These are phyloP conservation scores for Sphenodon punctatus DNA, from an alignment of 2,797 vertebrate species.

Conservation along the genomic window DNA sequence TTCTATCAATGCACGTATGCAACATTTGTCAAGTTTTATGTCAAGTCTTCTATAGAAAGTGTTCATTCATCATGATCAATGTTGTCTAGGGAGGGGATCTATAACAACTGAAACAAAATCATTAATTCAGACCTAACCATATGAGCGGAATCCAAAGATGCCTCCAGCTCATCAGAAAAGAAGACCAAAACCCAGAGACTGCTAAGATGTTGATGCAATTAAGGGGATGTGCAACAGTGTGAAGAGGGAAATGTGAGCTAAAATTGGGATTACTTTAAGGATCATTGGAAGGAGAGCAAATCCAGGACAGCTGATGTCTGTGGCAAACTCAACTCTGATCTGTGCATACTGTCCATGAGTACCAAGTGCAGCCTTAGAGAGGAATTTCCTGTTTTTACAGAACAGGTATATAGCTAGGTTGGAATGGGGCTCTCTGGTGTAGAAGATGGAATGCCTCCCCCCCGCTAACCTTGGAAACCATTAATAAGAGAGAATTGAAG, in stretches of 20 bases:
- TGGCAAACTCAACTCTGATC: slow-evolving; percentile 5
- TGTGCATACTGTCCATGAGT: not conserved
- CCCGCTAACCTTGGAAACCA: too few species aligned
- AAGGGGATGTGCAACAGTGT: not conserved
- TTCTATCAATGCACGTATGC: not conserved
- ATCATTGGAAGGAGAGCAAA: not conserved
- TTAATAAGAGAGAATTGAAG: too few species aligned
- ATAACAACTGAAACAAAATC: slow-evolving; percentile 28
- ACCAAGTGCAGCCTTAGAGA: not conserved
- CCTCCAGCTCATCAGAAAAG: not conserved
- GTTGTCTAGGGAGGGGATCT: slow-evolving; percentile 21
- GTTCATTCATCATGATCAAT: slow-evolving; percentile 46
- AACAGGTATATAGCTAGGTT: not conserved
- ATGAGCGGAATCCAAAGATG: slow-evolving; percentile 12
- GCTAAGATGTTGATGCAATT: not conserved
- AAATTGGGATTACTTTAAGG: not conserved
- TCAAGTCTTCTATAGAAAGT: slow-evolving; percentile 30
- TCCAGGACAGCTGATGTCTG: not conserved
- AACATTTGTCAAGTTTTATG: slow-evolving; percentile 49
- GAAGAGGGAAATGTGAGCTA: not conserved
- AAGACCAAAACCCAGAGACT: not conserved
- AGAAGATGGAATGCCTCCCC: too few species aligned
- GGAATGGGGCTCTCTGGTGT: not conserved
- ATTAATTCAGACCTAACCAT: slow-evolving; percentile 46
- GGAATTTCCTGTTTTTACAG: slow-evolving; percentile 1